A percentile compares a stretch with the other conserved stretches of the same genome.
Evolutionary conservation across 2,797 vertebrate species (phyloP).

Genomic region (Intellagama lesueurii): DNA sequence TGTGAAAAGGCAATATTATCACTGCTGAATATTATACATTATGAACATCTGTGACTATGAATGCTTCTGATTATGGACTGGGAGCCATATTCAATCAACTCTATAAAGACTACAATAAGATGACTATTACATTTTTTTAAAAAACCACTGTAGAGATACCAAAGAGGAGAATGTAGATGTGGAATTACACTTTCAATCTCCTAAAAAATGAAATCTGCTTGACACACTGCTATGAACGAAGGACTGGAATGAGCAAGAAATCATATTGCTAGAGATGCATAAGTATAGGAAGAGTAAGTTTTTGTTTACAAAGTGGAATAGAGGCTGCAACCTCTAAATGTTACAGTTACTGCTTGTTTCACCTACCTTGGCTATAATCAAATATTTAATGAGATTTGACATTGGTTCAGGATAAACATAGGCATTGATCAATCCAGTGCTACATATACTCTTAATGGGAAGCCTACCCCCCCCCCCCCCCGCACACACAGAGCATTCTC

Average conservation of each 20-base stretch:
- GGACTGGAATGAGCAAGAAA: neutral
- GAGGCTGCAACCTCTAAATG: neutral
- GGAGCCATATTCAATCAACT: neutral
- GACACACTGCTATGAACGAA: neutral
- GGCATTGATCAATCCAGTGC: too few species aligned
- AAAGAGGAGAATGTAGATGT: neutral
- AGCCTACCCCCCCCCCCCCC: too few species aligned
- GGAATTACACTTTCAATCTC: neutral
- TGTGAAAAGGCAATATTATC: neutral
- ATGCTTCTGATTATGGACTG: neutral
- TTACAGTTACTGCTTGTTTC: neutral
- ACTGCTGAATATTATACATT: neutral
- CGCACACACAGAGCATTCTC: too few species aligned
- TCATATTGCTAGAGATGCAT: neutral
- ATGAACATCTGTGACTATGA: neutral
- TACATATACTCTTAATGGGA: too few species aligned
- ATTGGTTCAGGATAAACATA: neutral
- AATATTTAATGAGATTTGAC: neutral
- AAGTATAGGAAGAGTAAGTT: neutral
- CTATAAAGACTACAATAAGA: neutral
- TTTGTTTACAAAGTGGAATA: neutral
- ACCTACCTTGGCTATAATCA: neutral
- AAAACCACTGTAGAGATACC: neutral
- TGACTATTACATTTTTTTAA: neutral
- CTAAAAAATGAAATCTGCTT: neutral